A percentile compares a stretch with the other conserved stretches of the same genome.
phyloP scores from a whole-genome alignment of 2,888 invertebrate species.

The Cheiracanthium punctorium region DNA sequence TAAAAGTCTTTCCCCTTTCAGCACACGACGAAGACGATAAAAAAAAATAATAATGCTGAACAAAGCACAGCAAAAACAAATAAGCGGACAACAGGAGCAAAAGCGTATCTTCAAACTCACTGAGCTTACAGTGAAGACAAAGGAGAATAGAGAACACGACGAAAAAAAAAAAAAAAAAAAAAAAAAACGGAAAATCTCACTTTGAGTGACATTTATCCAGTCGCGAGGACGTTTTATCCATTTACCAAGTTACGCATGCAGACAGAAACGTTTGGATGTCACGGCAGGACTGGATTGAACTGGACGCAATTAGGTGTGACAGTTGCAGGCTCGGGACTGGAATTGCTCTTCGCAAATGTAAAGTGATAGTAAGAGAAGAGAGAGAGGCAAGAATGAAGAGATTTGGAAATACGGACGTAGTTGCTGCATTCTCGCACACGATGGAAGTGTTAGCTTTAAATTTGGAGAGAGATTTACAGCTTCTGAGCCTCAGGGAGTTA shows the following conservation, averaged over 20 bases:
- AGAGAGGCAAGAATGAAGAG: background rate
- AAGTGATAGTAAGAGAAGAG: conserved; percentile 47
- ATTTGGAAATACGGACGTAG: background rate
- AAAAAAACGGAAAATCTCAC: conserved; percentile 24
- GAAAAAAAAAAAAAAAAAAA: conserved; percentile 35
- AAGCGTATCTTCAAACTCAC: background rate
- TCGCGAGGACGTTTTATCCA: conserved; percentile 62
- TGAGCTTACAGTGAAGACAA: conserved; percentile 17
- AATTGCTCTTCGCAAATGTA: conserved; percentile 54
- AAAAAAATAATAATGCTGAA: background rate
- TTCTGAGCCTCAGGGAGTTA: too few relatives aligned
- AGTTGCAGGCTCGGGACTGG: conserved; percentile 43
- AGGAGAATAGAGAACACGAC: conserved; percentile 27
- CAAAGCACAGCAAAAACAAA: conserved; percentile 2
- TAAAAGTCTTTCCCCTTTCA: background rate
- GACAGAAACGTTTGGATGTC: conserved; percentile 53
- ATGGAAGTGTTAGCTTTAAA: too few relatives aligned
- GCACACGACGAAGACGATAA: too few relatives aligned
- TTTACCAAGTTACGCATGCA: conserved; percentile 67
- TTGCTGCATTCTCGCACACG: background rate
- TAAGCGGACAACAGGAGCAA: background rate
- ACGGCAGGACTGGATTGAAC: conserved; percentile 45
- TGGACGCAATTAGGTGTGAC: conserved; percentile 68
- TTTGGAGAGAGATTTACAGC: too few relatives aligned
- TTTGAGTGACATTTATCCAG: conserved; percentile 67